Base-by-base conservation (phyloP, 2,113 vertebrate species). In the Tupaia tana region DNA sequence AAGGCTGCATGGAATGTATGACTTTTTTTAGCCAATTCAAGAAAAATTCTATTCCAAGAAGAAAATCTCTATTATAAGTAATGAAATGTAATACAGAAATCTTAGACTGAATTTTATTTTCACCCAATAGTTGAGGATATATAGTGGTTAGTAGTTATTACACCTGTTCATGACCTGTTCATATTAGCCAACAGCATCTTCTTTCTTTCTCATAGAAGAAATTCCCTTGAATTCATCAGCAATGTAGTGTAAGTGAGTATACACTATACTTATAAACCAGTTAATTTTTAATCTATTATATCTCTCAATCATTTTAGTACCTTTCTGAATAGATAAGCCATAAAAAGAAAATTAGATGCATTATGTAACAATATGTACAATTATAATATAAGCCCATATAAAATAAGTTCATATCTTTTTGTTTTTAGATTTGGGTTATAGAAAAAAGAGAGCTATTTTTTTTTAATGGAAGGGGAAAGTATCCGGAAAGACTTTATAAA, bases 1-100 rank as follows among this genome's bases (percentile, higher is more conserved):
- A 98, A 97, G 96, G 97, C 96, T 97, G 96, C 92, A 97, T 97
- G 94, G 97, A 98, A 96, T 96, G 90, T 98, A 98, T 95, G 97
- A 98, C 97, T 98, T 98, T 98, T 98, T 97, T 98, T 98, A 98
- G 98, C 97, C 98, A 98, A 98, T 97, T 98, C 97, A 98, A 97
- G 97, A 97, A 96, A 98, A 97, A 98, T 97, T 97, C 92, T 97
- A 97, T 98, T 98, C 96, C 96, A 98, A 98, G 97, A 95, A 98
- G 95, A 97, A 97, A 98, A 96, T 94, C 97, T 96, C 52, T 97
- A 95, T 98, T 98, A 97, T 98, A 96, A 98, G 92, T 96, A 92
- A 25, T 96, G 96, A 95, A 81, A 97, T 97, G 81, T 83, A 83
- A 95, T 91, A 56, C 66, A 98, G 95, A 80, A 90, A 91, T 78